Evolutionary conservation across 2,888 invertebrate species (phyloP).

Genomic region (Pantelozetes paolii): DNA sequence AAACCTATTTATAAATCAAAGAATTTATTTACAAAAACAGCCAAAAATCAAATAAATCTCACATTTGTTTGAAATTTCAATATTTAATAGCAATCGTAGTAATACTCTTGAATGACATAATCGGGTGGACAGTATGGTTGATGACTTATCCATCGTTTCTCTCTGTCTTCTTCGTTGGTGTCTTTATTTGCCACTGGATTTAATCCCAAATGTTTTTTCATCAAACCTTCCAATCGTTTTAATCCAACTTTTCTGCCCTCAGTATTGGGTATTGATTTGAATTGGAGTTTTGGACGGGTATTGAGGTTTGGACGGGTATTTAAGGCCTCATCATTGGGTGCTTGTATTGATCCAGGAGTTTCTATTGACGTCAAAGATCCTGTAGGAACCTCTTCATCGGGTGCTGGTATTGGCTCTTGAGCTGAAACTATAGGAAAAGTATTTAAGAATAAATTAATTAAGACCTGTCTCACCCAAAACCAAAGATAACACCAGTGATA

Average conservation of each 20-base stretch:
- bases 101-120: too few relatives aligned
- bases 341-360: background rate
- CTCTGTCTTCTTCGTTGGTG: background rate
- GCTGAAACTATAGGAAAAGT: too few relatives aligned
- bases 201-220: background rate
- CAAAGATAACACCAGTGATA: too few relatives aligned
- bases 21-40: background rate
- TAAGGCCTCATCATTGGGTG: background rate
- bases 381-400: too few relatives aligned
- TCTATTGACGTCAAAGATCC: too few relatives aligned
- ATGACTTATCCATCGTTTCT: background rate
- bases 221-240: background rate
- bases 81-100: too few relatives aligned
- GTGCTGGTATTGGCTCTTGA: background rate
- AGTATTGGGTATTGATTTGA: background rate
- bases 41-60: too few relatives aligned
- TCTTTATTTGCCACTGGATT: background rate
- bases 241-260: background rate
- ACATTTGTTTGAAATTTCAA: too few relatives aligned
- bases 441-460: too few relatives aligned
- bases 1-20: background rate
- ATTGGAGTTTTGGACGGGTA: background rate
- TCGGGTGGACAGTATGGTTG: too few relatives aligned
- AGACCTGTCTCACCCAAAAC: too few relatives aligned
- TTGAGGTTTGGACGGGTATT: background rate